Conservation (phyloP, 1,140 invertebrate species). For the Homarus americanus region DNA sequence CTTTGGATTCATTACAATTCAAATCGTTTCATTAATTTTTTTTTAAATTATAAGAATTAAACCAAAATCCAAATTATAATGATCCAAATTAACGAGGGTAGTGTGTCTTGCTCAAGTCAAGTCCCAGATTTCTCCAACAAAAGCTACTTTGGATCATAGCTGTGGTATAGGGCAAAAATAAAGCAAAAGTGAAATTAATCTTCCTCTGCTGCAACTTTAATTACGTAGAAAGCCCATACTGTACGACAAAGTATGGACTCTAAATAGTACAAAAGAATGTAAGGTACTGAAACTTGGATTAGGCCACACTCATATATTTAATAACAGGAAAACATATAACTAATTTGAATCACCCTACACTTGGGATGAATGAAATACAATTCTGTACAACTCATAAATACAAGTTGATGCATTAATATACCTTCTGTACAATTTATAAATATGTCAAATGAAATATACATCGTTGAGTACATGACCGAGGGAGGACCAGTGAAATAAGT, state of each 20-base stretch:
- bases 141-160: too few relatives aligned
- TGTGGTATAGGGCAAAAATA: too few relatives aligned
- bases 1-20: too few relatives aligned
- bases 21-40: too few relatives aligned
- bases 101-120: too few relatives aligned
- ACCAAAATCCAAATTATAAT: too few relatives aligned
- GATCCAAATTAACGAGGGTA: too few relatives aligned
- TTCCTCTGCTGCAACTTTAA: constrained; percentile 51
- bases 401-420: constrained; percentile 13
- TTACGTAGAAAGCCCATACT: constrained; percentile 59
- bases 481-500: constrained; percentile 50
- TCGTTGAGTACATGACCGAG: constrained; percentile 31
- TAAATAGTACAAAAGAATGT: constrained; percentile 55
- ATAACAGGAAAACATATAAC: constrained; percentile 30
- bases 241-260: constrained; percentile 45
- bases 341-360: constrained; percentile 33
- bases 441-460: constrained; percentile 51
- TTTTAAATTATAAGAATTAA: too few relatives aligned
- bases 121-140: too few relatives aligned
- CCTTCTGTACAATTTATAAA: constrained; percentile 60
- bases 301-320: constrained; percentile 21
- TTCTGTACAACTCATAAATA: constrained; percentile 67
- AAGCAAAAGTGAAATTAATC: not conserved
- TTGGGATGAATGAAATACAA: constrained; percentile 42
- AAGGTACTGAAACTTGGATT: constrained; percentile 14